Conservation (phyloP, 2,797 vertebrate species). For the Alectoris magna region DNA sequence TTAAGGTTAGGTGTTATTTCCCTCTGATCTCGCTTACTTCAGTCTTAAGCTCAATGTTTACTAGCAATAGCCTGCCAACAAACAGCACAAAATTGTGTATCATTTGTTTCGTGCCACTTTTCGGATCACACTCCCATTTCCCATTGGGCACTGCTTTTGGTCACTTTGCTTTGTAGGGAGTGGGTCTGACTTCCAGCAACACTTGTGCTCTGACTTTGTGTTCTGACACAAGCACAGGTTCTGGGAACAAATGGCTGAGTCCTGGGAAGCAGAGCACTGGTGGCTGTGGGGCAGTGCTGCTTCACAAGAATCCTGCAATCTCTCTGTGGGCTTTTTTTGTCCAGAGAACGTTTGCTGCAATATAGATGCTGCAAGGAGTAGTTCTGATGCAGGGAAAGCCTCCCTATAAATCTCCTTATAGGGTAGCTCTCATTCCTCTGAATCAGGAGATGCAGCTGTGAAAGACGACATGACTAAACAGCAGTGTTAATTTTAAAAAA, state of each 20-base stretch:
- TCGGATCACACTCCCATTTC: not conserved
- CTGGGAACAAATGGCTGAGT: not conserved
- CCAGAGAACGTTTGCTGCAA: not conserved
- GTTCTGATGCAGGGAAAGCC: not conserved
- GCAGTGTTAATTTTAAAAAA: not conserved
- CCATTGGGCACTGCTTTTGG: not conserved
- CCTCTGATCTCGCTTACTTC: not conserved
- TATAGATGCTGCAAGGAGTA: not conserved
- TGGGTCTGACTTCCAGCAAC: not conserved
- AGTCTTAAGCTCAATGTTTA: not conserved
- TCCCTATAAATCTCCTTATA: not conserved
- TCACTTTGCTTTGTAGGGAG: not conserved
- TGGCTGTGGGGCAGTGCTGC: not conserved
- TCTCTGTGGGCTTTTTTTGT: fast-evolving
- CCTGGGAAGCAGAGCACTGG: not conserved
- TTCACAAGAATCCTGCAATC: not conserved
- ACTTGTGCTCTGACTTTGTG: too few relatives aligned
- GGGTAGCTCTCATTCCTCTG: not conserved
- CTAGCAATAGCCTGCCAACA: not conserved
- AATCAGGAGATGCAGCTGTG: not conserved
- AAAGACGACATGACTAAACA: not conserved
- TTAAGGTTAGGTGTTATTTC: not conserved
- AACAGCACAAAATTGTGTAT: not conserved
- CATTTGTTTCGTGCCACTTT: not conserved
- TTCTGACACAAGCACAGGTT: not conserved